Conservation (phyloP, 2,888 invertebrate genomes). For the Tuberolachnus salignus region DNA sequence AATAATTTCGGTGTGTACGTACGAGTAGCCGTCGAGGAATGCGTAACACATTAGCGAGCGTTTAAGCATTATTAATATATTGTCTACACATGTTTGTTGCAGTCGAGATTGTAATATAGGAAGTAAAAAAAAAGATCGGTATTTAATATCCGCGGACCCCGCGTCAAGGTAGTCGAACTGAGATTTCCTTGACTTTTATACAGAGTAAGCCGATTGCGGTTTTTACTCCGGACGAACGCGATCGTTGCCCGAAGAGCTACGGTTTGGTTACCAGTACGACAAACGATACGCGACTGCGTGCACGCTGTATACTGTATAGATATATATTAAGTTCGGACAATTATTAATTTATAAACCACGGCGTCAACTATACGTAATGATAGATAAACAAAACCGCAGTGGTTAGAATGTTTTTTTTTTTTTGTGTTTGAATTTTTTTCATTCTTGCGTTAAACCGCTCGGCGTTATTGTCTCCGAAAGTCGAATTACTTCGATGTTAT, state of each 20-base stretch:
- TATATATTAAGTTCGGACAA: neutral
- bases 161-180: slow-evolving; percentile 53
- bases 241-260: slow-evolving; percentile 4
- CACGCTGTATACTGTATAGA: neutral
- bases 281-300: too few relatives aligned
- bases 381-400: neutral
- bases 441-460: too few relatives aligned
- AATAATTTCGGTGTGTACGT: slow-evolving; percentile 10
- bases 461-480: too few relatives aligned
- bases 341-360: too few relatives aligned
- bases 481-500: too few relatives aligned
- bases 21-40: neutral
- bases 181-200: slow-evolving; percentile 46
- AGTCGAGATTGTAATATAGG: neutral
- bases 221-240: slow-evolving; percentile 26
- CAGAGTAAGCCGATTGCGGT: slow-evolving; percentile 19
- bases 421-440: too few relatives aligned
- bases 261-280: too few relatives aligned
- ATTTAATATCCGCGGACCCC: slow-evolving; percentile 11
- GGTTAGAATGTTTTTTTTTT: too few relatives aligned
- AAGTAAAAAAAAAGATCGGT: slow-evolving; percentile 24
- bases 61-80: neutral
- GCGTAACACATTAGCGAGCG: neutral
- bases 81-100: slow-evolving; percentile 18
- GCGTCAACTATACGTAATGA: too few relatives aligned